Conservation (phyloP, 2,797 vertebrate genomes). For the Lepus oiostolus region DNA sequence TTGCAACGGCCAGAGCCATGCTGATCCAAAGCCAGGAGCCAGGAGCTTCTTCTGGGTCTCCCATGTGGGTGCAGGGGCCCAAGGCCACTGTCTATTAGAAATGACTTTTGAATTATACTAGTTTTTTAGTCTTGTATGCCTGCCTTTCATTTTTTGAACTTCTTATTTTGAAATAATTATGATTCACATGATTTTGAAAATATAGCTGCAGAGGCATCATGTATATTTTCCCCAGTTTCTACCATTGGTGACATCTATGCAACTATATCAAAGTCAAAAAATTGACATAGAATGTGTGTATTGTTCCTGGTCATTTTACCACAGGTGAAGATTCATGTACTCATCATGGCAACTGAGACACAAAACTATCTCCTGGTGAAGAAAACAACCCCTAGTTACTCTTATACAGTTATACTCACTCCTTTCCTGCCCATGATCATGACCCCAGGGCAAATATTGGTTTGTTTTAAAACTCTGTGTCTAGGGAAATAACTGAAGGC, state of each 20-base stretch:
- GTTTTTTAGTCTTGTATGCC: not conserved
- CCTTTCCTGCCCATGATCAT: not conserved
- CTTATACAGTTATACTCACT: not conserved
- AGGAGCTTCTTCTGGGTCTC: no score
- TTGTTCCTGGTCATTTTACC: not conserved
- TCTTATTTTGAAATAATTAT: slow-evolving; percentile 25
- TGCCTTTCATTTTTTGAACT: not conserved
- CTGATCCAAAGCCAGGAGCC: no score
- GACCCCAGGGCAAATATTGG: not conserved
- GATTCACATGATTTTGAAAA: not conserved
- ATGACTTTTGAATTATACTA: not conserved
- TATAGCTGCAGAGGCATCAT: not conserved
- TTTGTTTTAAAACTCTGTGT: not conserved
- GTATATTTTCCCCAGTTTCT: not conserved
- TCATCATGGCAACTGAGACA: not conserved
- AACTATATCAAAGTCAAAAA: slow-evolving; percentile 1
- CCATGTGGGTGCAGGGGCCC: no score
- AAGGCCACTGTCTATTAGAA: not conserved
- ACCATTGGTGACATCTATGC: not conserved
- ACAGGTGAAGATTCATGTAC: not conserved
- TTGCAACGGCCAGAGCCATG: no score
- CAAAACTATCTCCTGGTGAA: not conserved
- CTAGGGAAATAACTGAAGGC: not conserved
- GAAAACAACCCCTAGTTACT: not conserved
- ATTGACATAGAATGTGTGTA: not conserved